These are phyloP conservation scores for Tyto alba DNA, from an alignment of 2,113 vertebrate species.

Conservation along the genomic window DNA sequence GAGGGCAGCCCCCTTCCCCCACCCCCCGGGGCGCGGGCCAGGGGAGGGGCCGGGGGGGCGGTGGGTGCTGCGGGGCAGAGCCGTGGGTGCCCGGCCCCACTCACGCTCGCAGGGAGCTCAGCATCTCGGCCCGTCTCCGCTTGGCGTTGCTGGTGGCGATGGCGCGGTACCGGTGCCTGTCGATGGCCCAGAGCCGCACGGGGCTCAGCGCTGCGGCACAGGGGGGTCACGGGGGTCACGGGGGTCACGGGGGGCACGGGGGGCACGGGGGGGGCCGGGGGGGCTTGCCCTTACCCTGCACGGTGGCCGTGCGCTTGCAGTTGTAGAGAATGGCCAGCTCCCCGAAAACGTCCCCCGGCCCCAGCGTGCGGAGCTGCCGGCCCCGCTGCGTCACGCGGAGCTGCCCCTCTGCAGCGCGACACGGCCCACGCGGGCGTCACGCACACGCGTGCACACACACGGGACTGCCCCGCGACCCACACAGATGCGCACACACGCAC, in stretches of 20 bases:
- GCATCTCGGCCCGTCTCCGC: slow-evolving; percentile 70
- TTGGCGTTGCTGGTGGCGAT: slow-evolving; percentile 79
- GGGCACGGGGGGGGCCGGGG: not conserved
- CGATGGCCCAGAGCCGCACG: slow-evolving; percentile 77
- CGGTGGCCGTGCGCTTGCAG: slow-evolving; percentile 79
- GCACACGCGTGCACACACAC: too few relatives aligned
- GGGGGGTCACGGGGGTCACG: not conserved
- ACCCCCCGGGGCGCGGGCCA: too few relatives aligned
- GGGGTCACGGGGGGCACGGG: not conserved
- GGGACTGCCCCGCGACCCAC: too few relatives aligned
- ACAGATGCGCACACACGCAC: too few relatives aligned
- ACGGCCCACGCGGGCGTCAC: too few relatives aligned
- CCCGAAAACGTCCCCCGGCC: slow-evolving; percentile 77
- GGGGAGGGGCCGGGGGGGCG: not conserved
- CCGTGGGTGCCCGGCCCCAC: too few relatives aligned
- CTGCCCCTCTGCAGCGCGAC: slow-evolving; percentile 72
- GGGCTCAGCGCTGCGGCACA: slow-evolving; percentile 59
- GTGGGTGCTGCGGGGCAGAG: not conserved
- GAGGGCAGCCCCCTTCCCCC: too few relatives aligned
- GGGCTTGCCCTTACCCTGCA: not conserved
- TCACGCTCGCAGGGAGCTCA: slow-evolving; percentile 76
- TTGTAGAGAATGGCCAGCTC: slow-evolving; percentile 81
- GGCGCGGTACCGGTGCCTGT: slow-evolving; percentile 76
- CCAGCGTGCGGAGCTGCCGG: slow-evolving; percentile 65
- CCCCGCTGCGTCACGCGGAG: slow-evolving; percentile 73